Evolutionary conservation across 2,797 vertebrate species (phyloP), one percentile per base, ranked within the genome.

Genomic region (Sarcoramphus papa): DNA sequence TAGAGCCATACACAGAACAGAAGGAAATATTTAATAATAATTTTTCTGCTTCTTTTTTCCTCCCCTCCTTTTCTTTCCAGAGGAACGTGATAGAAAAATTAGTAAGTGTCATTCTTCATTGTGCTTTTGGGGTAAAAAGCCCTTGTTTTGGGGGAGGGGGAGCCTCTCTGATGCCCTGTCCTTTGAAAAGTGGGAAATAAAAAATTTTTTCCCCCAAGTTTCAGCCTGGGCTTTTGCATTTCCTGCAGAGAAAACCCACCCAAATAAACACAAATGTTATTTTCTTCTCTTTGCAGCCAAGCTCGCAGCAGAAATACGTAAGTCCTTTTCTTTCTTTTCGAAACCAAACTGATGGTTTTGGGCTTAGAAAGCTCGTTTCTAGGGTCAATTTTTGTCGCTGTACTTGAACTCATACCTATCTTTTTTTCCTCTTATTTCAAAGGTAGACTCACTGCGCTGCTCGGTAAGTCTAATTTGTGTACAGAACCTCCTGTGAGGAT

Each of bases 301-400:
- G 17, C 82, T 91, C 0, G 14, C 89, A 2, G 76, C 89, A 7
- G 89, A 91, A 86, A 68, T 31, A 12, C 89, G 89, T 91, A 30
- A 86, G 89, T 79, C 28, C 24, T 43, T 41, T 37, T 57, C 6
- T 33, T 23, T 19, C 14, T 12, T 60, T 68, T 68, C 23, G 5
- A 17, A 41, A 10, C 12, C 14, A 33, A 65, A n/a, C 2, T 2
- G 2, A 3, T 0, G 6, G 7, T 2, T 70, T 84, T 33, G 1
- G 37, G 15, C 43, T 37, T 5, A 10, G 9, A 76, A 70, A 33
- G 19, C 6, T 24, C 35, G 35, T 17, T 72, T 25, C 12, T 30
- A 8, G 28, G 9, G 31, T 21, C 7, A 1, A 2, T 30, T 67
- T 73, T 40, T 27, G 14, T 45, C 3, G 3, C 5, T 27, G 53